Evolutionary conservation across 2,797 vertebrate genomes (phyloP).

Genomic region (Merluccius polli): DNA sequence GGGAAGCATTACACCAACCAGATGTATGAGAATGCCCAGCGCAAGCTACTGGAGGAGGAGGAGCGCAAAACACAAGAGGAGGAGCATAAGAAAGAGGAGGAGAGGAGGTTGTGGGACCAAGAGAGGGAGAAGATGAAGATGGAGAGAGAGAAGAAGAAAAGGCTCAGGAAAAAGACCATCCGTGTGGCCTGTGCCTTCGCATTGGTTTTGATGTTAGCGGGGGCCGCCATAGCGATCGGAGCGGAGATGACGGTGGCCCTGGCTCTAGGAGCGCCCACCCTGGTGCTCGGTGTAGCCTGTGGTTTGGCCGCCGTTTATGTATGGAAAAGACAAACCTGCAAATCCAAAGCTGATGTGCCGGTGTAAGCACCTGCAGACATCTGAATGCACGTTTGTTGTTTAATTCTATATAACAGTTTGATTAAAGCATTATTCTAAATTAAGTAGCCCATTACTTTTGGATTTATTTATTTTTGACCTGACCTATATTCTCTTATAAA

Average conservation of each 20-base stretch:
- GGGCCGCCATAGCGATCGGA: conserved; percentile 58
- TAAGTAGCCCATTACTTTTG: neutral
- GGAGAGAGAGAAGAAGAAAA: conserved; percentile 51
- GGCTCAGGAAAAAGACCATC: conserved; percentile 47
- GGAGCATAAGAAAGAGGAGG: conserved; percentile 58
- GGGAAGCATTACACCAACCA: conserved; percentile 69
- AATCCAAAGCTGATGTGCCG: conserved; percentile 32
- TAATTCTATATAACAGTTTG: conserved; percentile 3
- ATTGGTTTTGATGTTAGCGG: conserved; percentile 51
- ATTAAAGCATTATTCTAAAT: conserved; percentile 5
- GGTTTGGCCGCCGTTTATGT: conserved; percentile 52
- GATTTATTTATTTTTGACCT: neutral
- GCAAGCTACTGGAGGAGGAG: conserved; percentile 60
- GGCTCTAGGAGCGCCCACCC: conserved; percentile 59
- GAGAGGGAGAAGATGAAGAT: conserved; percentile 55
- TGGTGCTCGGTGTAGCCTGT: conserved; percentile 53
- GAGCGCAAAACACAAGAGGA: conserved; percentile 51
- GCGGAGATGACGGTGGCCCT: conserved; percentile 57
- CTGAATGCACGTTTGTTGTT: neutral
- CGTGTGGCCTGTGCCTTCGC: conserved; percentile 46
- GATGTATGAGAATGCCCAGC: conserved; percentile 65
- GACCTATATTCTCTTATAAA: conserved; percentile 7
- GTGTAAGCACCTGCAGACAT: conserved; percentile 31
- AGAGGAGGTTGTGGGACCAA: conserved; percentile 60
- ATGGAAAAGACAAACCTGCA: conserved; percentile 61